These are phyloP conservation scores for Athalia cordata DNA, from an alignment of 2,888 invertebrate genomes.

Conservation along the genomic window DNA sequence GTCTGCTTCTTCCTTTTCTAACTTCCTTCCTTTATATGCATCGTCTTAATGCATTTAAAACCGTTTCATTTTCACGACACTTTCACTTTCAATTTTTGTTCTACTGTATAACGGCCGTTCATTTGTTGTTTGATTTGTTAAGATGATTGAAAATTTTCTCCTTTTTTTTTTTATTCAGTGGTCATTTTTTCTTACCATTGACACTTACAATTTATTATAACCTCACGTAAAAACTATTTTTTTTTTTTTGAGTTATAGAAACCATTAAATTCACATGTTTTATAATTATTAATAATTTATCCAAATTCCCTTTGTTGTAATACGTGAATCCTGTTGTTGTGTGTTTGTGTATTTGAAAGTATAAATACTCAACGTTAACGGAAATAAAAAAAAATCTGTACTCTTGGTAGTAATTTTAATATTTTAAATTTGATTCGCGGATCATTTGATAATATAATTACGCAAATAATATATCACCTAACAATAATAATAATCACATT, in stretches of 20 bases:
- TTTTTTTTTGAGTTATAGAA: neutral
- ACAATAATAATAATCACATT: slow-evolving; percentile 6
- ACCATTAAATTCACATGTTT: too few relatives aligned
- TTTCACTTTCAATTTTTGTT: neutral
- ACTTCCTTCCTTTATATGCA: neutral
- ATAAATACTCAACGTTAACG: slow-evolving; percentile 72
- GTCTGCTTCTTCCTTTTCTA: neutral
- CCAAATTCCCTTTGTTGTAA: slow-evolving; percentile 57
- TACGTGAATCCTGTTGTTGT: slow-evolving; percentile 70
- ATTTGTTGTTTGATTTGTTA: neutral
- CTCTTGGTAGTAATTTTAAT: neutral
- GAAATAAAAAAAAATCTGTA: neutral
- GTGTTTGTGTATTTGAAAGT: slow-evolving; percentile 72
- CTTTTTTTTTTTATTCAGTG: neutral
- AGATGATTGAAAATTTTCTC: neutral
- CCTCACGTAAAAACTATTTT: neutral
- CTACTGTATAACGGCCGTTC: neutral
- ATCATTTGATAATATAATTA: neutral
- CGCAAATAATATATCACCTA: neutral
- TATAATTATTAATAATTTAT: slow-evolving; percentile 20
- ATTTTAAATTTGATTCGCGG: neutral
- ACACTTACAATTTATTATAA: neutral
- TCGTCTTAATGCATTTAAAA: slow-evolving; percentile 49
- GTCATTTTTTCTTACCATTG: too few relatives aligned
- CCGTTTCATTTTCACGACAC: neutral